Conservation (phyloP, 2,888 invertebrate species). For the Luffia ferchaultella region DNA sequence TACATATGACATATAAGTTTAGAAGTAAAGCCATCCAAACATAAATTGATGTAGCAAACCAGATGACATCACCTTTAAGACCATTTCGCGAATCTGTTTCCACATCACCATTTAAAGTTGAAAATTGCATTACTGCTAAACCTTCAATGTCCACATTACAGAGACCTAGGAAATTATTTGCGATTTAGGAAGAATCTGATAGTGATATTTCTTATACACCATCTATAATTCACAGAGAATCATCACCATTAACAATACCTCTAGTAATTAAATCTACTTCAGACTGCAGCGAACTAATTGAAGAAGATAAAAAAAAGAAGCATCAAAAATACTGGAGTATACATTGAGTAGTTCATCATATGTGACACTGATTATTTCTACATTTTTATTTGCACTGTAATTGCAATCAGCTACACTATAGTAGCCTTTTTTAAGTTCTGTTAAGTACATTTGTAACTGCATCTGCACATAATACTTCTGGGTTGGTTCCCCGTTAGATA, state of each 20-base stretch:
- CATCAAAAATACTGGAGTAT: slow-evolving; percentile 7
- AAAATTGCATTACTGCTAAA: background rate
- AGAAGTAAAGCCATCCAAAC: slow-evolving; percentile 14
- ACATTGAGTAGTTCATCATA: slow-evolving; percentile 11
- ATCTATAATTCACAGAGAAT: background rate
- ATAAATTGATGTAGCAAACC: slow-evolving; percentile 8
- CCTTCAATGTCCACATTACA: no score
- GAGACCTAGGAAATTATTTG: background rate
- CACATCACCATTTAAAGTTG: background rate
- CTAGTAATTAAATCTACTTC: slow-evolving; percentile 13
- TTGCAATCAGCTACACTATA: slow-evolving; percentile 17
- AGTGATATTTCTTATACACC: background rate
- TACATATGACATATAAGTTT: slow-evolving; percentile 6
- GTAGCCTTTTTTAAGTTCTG: slow-evolving; percentile 10
- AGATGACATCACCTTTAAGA: slow-evolving; percentile 8
- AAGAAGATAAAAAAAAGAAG: slow-evolving; percentile 15
- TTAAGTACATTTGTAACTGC: slow-evolving; percentile 18
- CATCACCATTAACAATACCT: slow-evolving; percentile 6
- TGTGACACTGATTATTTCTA: slow-evolving; percentile 9
- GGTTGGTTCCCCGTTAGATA: slow-evolving; percentile 13
- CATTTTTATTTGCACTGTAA: slow-evolving; percentile 10
- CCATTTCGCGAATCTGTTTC: slow-evolving; percentile 4
- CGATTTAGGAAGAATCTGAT: background rate
- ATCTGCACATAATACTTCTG: slow-evolving; percentile 16
- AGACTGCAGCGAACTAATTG: slow-evolving; percentile 15